Conservation (phyloP, 2,797 vertebrate species). For the Threskiornis aethiopicus region DNA sequence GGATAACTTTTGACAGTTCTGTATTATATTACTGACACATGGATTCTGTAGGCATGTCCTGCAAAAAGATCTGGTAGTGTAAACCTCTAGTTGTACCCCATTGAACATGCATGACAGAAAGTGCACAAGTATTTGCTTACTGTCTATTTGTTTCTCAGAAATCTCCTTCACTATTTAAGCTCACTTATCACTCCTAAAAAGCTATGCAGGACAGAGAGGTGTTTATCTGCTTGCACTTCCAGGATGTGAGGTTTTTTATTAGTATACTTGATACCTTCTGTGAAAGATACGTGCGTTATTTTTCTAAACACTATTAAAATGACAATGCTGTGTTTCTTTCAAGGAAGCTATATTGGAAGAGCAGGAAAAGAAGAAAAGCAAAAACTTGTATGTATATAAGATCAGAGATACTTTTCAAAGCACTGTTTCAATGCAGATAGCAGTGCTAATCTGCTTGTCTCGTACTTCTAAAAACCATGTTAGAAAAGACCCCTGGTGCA, state of each 20-base stretch:
- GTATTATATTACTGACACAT: not conserved
- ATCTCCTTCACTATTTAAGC: not conserved
- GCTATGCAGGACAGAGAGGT: not conserved
- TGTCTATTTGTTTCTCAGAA: not conserved
- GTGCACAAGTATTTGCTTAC: not conserved
- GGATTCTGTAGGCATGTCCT: not conserved
- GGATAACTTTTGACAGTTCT: not conserved
- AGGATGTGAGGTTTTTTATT: not conserved
- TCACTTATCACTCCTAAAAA: not conserved
- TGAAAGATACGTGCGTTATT: not conserved
- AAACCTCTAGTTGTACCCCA: not conserved
- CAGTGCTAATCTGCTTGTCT: not conserved
- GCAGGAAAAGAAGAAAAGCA: constrained; percentile 95
- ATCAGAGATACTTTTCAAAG: not conserved
- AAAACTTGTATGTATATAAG: constrained; percentile 88
- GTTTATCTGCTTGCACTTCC: not conserved
- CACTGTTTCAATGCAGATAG: not conserved
- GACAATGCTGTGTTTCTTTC: constrained; percentile 54
- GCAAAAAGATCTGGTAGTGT: not conserved
- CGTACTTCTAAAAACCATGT: not conserved
- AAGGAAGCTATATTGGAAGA: constrained; percentile 97
- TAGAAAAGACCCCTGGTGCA: not conserved
- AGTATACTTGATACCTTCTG: not conserved
- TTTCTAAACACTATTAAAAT: not conserved
- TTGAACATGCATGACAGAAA: not conserved